phyloP scores from a whole-genome alignment of 2,888 invertebrate genomes.

The Archips crataeganus region DNA sequence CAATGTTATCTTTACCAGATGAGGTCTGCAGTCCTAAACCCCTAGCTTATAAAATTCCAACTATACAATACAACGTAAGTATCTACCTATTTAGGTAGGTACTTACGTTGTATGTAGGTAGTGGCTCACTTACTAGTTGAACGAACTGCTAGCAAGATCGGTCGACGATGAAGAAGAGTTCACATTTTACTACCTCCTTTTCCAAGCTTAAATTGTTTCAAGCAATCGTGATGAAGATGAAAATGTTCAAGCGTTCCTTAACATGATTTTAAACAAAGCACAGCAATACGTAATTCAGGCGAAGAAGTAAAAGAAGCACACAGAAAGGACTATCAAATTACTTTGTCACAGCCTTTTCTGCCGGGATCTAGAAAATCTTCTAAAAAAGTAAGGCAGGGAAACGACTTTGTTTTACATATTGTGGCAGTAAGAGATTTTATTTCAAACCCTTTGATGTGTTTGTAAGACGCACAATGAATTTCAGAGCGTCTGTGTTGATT shows the following conservation, averaged over 20 bases:
- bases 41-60: too few relatives aligned
- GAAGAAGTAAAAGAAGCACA: not conserved
- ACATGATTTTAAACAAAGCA: not conserved
- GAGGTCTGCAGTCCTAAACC: too few relatives aligned
- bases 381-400: not conserved
- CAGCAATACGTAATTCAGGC: not conserved
- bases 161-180: not conserved
- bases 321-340: not conserved
- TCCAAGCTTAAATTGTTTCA: not conserved
- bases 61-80: too few relatives aligned
- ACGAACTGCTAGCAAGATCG: constrained; percentile 18
- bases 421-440: not conserved
- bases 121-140: constrained; percentile 21
- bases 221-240: not conserved
- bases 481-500: not conserved
- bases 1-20: too few relatives aligned
- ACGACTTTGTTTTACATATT: constrained; percentile 9
- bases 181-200: not conserved
- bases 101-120: not conserved
- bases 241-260: not conserved
- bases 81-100: too few relatives aligned
- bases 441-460: not conserved
- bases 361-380: not conserved
- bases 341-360: not conserved
- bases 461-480: constrained; percentile 5